Evolutionary conservation across 2,797 vertebrate genomes (phyloP), one percentile per base, ranked within the genome.

Genomic region (Premnoplex brunnescens): DNA sequence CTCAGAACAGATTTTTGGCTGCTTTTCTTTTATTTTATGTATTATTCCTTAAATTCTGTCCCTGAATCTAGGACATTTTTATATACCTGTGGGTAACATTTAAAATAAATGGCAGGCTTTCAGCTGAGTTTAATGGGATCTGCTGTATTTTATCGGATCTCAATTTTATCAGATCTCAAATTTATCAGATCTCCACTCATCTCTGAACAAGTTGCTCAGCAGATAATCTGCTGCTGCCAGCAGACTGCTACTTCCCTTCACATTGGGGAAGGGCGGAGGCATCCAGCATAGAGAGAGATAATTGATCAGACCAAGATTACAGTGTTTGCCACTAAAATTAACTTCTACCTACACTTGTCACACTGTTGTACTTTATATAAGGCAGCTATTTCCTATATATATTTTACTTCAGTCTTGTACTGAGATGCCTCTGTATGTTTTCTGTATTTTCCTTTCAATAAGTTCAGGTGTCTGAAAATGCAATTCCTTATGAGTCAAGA

Each of bases 1-100:
- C 68, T 85, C 80, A 51, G 37, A 91, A 54, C 8, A 89, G 51
- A 81, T 82, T 91, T 86, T 88, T 88, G 89, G 41, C 95, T 84
- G 41, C 76, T 88, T 94, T 88, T 52, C 69, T 93, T 93, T 51
- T 54, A 37, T 86, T 93, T 91, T 86, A 92, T 86, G 37, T 89
- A 82, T 91, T 91, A 86, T 84, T 96, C 74, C 71, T 90, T 89
- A 93, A 90, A 49, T 58, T 86, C 76, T 94, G 59, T 82, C 89
- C 60, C 94, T 90, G 59, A 91, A 90, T 95, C 67, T 91, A 64
- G 80, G 77, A 88, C 88, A 84, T 88, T 84, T 95, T 91, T 93
- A 86, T 83, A 64, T 90, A 92, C 73, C 76, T 94, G 80, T 67
- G 88, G 63, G 76, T 93, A 92, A 69, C 80, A 39, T 71, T 67